Base-by-base conservation (phyloP, 1,140 invertebrate genomes). In the Lasioglossum baleicum region DNA sequence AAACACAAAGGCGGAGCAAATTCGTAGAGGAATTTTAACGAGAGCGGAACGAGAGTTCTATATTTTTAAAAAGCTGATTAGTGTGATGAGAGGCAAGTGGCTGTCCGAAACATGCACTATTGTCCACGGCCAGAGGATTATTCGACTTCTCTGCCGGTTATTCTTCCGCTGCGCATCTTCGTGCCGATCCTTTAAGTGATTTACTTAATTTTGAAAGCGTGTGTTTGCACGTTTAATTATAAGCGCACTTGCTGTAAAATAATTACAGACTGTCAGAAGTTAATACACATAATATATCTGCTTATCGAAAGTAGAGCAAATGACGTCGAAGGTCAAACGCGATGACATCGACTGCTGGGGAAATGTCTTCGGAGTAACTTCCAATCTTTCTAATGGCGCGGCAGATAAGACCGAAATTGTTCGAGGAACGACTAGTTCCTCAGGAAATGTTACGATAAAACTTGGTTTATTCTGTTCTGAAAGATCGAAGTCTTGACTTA, bases 331-430 rank as follows among this genome's bases (percentile, higher is more conserved):
- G 53, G 61, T 66, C 60, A 60, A 77, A 69, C 31, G 69, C 22
- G 31, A 58, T 26, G 17, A 7, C 56, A 69, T 56, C 68, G 66
- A 61, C 42, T 7, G 7, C 26, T 2, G 1, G 7, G 40, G 15
- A 44, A 77, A 56, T n/a, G 56, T 40, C 22, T 42, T 26, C 51
- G 58, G 69, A 77, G 63, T 77, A 73, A 76, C 44, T 66, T 64
- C 35, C 17, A 58, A 26, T 58, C 58, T 73, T 81, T 81, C 58
- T 85, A 73, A 77, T 81, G n/a, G 63, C 64, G 74, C 80, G 51
- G 60, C 44, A 56, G 82, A 85, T 85, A 85, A 84, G 83, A 64
- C 69, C 79, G 58, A 83, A 84, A 83, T 85, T 81, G 83, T 65
- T 84, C 60, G 5, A 35, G 35, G 35, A 35, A 35, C 35, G 35